phyloP scores from a whole-genome alignment of 2,888 invertebrate genomes.

The Apamea monoglypha region DNA sequence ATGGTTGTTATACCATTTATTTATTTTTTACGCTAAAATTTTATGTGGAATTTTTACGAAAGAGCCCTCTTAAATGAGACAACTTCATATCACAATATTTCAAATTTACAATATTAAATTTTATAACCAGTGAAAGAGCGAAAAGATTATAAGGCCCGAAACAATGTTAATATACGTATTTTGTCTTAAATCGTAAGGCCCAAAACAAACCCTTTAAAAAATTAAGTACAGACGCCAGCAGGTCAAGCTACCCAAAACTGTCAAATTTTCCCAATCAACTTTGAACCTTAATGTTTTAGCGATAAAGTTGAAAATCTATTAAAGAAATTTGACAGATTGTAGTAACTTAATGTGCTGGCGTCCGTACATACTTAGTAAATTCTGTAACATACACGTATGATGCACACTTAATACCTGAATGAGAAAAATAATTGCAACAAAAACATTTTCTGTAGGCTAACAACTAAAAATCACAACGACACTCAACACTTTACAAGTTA shows the following conservation, averaged over 20 bases:
- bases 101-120: not conserved
- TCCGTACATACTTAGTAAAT: not conserved
- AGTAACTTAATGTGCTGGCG: too few relatives aligned
- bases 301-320: too few relatives aligned
- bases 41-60: not conserved
- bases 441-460: not conserved
- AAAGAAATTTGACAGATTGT: too few relatives aligned
- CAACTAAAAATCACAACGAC: conserved; percentile 16
- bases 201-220: not conserved
- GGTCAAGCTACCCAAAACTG: too few relatives aligned
- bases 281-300: too few relatives aligned
- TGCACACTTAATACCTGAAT: not conserved
- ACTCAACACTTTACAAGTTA: conserved; percentile 18
- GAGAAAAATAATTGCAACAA: conserved; percentile 1
- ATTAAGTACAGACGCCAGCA: too few relatives aligned
- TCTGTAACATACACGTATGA: not conserved
- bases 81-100: not conserved
- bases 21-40: not conserved
- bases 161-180: not conserved
- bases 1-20: conserved; percentile 28
- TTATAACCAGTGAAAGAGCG: not conserved
- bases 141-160: not conserved
- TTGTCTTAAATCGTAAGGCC: not conserved
- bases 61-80: not conserved
- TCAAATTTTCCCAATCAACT: too few relatives aligned